Conservation (phyloP, 2,797 vertebrate genomes). For the Sarcoramphus papa region DNA sequence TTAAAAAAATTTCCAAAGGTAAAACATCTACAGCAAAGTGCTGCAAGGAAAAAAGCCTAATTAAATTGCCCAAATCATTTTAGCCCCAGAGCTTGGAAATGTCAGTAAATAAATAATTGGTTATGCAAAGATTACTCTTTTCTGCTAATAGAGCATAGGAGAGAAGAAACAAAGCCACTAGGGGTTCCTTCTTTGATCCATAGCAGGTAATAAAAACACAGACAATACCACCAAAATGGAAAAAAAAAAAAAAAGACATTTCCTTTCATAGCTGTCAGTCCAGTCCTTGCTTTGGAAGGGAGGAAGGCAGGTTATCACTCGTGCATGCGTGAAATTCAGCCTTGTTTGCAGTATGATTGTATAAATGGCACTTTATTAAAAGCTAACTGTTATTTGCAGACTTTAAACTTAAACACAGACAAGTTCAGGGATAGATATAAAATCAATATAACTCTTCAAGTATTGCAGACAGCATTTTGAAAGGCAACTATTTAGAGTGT, state of each 20-base stretch:
- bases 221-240: not conserved
- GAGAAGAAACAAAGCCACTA: not conserved
- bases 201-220: not conserved
- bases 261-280: not conserved
- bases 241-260: not conserved
- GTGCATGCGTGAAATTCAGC: not conserved
- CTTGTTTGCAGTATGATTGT: conserved; percentile 39
- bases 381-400: conserved; percentile 16
- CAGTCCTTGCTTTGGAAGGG: not conserved
- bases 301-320: not conserved
- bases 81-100: not conserved
- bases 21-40: not conserved
- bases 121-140: conserved; percentile 18
- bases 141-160: not conserved
- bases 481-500: not conserved
- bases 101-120: conserved; percentile 36
- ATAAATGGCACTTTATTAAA: conserved; percentile 52
- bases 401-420: conserved; percentile 13
- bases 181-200: conserved; percentile 4
- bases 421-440: conserved; percentile 13
- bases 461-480: conserved; percentile 21
- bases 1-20: not conserved
- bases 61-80: not conserved
- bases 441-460: conserved; percentile 30
- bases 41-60: not conserved